Conservation (phyloP, 37 sponge, comb jelly and placozoan species). For the Beroe forskalii region DNA sequence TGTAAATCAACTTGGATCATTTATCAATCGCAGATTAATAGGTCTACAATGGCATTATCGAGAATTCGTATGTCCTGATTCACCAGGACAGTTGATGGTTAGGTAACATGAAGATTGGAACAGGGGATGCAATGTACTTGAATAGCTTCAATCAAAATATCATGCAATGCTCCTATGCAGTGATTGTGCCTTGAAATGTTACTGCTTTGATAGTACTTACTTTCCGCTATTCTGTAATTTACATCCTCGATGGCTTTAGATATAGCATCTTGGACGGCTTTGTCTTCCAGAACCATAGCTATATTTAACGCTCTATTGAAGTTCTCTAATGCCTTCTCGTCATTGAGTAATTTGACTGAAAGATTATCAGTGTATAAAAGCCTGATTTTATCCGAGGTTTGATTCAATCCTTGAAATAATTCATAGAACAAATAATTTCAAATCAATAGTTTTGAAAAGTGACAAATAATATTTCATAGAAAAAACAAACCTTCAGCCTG, state of each 20-base stretch:
- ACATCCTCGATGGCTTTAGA: conserved; percentile 77
- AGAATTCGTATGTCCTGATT: background rate
- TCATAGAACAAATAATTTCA: no score
- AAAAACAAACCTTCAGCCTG: conserved; percentile 76
- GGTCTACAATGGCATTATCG: background rate
- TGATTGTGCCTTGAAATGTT: no score
- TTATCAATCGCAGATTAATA: background rate
- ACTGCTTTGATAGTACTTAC: background rate
- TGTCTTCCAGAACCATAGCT: conserved; percentile 74
- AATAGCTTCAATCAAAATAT: no score
- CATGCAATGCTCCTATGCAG: no score
- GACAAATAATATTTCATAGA: no score
- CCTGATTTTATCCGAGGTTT: no score
- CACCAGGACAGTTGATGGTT: no score
- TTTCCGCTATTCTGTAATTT: conserved; percentile 69
- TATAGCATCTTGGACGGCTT: conserved; percentile 70
- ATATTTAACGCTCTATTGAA: conserved; percentile 73
- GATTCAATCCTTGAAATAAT: no score
- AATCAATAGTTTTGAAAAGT: no score
- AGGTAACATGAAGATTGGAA: no score
- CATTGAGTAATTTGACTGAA: conserved; percentile 73
- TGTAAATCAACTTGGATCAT: background rate
- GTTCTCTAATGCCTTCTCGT: conserved; percentile 68
- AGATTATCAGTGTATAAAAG: no score
- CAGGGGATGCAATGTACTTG: no score